Conservation (phyloP, 2,888 invertebrate species). For the Acanthosepion pharaonis region DNA sequence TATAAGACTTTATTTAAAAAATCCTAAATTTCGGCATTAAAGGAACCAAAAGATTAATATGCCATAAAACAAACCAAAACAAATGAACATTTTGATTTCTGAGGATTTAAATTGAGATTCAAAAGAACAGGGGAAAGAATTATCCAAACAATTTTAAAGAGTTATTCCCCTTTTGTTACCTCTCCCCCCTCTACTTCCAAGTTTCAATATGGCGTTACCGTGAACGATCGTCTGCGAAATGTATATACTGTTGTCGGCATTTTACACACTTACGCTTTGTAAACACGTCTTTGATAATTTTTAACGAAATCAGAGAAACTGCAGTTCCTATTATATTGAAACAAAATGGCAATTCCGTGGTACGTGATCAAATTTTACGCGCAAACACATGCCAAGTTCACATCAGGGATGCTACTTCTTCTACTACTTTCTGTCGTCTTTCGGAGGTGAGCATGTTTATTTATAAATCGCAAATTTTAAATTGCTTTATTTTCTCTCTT, state of each 20-base stretch:
- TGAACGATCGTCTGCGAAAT: slow-evolving; percentile 33
- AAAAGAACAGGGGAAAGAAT: neutral
- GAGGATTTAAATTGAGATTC: too few species aligned
- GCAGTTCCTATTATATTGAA: neutral
- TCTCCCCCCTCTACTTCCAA: neutral
- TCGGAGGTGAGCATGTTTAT: slow-evolving; percentile 59
- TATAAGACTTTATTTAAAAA: too few species aligned
- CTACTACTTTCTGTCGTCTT: slow-evolving; percentile 60
- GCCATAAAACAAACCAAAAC: too few species aligned
- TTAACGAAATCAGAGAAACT: neutral
- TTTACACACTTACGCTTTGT: neutral
- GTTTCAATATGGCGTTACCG: slow-evolving; percentile 20
- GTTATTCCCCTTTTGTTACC: neutral
- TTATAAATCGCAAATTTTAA: neutral
- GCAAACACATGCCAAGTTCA: slow-evolving; percentile 63
- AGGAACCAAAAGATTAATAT: too few species aligned
- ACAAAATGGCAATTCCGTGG: slow-evolving; percentile 59
- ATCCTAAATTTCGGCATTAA: too few species aligned
- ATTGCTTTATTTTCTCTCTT: neutral
- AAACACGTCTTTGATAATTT: slow-evolving; percentile 8
- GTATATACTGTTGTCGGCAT: neutral
- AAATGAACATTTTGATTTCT: too few species aligned
- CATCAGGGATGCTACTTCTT: slow-evolving; percentile 55
- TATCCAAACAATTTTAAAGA: neutral
- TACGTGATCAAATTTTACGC: slow-evolving; percentile 63